Base-by-base conservation (phyloP, 1,140 invertebrate genomes). In the Archivesica marissinica region DNA sequence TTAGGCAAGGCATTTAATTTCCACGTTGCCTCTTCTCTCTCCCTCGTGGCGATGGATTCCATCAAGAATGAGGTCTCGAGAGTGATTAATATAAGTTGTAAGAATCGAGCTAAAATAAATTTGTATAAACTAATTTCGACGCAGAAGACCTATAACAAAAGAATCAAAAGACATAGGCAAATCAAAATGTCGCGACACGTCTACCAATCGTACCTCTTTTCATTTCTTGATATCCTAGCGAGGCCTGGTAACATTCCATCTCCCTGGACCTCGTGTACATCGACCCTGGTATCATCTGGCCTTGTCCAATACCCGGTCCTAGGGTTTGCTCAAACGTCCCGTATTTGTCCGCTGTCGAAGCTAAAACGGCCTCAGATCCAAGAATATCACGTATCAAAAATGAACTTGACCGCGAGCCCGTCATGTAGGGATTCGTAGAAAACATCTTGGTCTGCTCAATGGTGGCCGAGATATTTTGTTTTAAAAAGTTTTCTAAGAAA, bases 331-430 rank as follows among this genome's bases (percentile, higher is more conserved):
- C 79, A 68, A 81, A 81, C 0, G 41, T 72, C 4, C 64, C 66
- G 59, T 54, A 81, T 25, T 72, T 81, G 44, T 81, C 79, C 15
- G 13, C 50, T 20, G 54, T 33, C 6, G 56, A 44, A 17, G 35
- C 15, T 0, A 56, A 50, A 30, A 38, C 39, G 9, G n/a, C 66
- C n/a, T 75, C 70, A 17, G 81, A 70, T 20, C 79, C 81, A 15
- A 84, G 54, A 52, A 84, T 84, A 52, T 84, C 81, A 2, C 81
- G 52, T 33, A 84, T 84, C n/a, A 84, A 54, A 52, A 84, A 84
- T 0, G 81, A 84, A n/a, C 54, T 64, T 9, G 64, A 56, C 6
- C 79, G 35, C 20, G 79, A 7, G 23, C 59, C 59, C 20, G 66
- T 64, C 35, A 81, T 33, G 28, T 38, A 68, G 2, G 44, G 66